Evolutionary conservation across 1,140 invertebrate genomes (phyloP).

Genomic region (Leptopilina boulardi): DNA sequence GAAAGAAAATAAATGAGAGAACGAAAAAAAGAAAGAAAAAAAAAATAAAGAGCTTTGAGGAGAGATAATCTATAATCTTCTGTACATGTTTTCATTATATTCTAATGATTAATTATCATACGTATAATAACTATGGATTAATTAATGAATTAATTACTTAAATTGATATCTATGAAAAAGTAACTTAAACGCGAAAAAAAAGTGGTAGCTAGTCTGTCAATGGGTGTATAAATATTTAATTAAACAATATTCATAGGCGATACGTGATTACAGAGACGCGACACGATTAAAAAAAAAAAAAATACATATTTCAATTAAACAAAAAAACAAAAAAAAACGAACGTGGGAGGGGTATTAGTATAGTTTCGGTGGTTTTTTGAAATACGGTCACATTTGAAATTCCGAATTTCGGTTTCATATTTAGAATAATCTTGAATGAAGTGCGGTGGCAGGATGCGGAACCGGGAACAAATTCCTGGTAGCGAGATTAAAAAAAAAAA

Average conservation of each 20-base stretch:
- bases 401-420: constrained; percentile 18
- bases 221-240: constrained; percentile 75
- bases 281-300: constrained; percentile 33
- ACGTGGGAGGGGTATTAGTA: constrained; percentile 25
- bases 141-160: constrained; percentile 70
- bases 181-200: constrained; percentile 69
- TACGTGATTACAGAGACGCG: constrained; percentile 47
- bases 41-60: constrained; percentile 42
- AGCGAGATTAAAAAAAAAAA: neutral
- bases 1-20: constrained; percentile 13
- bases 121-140: constrained; percentile 73
- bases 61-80: constrained; percentile 72
- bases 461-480: neutral
- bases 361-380: constrained; percentile 20
- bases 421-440: neutral
- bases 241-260: constrained; percentile 61
- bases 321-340: too few relatives aligned
- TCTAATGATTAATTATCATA: constrained; percentile 74
- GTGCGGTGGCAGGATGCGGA: constrained; percentile 31
- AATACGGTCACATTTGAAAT: neutral
- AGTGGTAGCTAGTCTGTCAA: constrained; percentile 74
- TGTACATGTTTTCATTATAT: constrained; percentile 74
- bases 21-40: constrained; percentile 34
- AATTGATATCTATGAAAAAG: constrained; percentile 72
- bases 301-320: constrained; percentile 31